Conservation (phyloP, 2,797 vertebrate genomes). For the Bryconaethiops microstoma region DNA sequence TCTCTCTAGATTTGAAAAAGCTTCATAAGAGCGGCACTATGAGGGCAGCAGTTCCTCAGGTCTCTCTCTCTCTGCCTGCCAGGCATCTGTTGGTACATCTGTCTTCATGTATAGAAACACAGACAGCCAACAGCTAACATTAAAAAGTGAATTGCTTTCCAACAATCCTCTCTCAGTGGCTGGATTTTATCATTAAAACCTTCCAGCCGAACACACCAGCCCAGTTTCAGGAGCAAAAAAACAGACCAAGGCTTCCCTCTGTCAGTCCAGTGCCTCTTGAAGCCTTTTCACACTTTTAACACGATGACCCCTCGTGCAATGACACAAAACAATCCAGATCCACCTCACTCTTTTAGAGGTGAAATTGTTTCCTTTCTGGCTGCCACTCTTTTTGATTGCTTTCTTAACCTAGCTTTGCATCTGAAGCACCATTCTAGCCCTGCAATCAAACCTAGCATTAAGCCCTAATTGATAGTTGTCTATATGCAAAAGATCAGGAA, state of each 20-base stretch:
- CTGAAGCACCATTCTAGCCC: conserved; percentile 37
- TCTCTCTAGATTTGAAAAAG: conserved; percentile 54
- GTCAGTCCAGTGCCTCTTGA: conserved; percentile 9
- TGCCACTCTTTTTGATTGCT: conserved; percentile 28
- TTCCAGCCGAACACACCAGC: background rate
- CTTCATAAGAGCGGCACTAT: background rate
- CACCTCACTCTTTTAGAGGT: conserved; percentile 35
- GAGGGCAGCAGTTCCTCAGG: background rate
- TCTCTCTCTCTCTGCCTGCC: background rate
- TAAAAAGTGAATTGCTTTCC: conserved; percentile 3
- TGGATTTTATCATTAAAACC: conserved; percentile 17
- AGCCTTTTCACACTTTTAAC: conserved; percentile 15
- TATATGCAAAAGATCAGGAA: conserved; percentile 25
- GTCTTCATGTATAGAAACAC: conserved; percentile 10
- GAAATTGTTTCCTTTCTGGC: conserved; percentile 9
- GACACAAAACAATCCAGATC: conserved; percentile 25
- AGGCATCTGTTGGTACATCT: background rate
- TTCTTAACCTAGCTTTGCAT: conserved; percentile 45
- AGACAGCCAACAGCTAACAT: conserved; percentile 21
- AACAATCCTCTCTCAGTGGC: background rate
- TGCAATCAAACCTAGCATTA: conserved; percentile 27
- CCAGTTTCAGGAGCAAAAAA: conserved; percentile 10
- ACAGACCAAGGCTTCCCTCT: background rate
- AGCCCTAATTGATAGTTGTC: conserved; percentile 45
- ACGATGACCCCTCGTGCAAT: background rate